Conservation (phyloP, 2,797 vertebrate species). For the Hydrophis major region DNA sequence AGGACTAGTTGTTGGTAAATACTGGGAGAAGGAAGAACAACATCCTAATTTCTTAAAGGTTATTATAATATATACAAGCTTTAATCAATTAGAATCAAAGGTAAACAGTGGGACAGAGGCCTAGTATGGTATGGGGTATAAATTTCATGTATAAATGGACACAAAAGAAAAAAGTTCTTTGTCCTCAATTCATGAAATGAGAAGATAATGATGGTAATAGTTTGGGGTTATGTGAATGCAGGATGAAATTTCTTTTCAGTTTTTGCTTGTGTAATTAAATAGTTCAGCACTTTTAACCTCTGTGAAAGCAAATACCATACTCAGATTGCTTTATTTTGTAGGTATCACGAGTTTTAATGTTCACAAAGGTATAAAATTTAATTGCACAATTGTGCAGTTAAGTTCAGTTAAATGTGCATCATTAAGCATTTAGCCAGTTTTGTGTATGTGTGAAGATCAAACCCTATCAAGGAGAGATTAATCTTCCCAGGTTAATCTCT, state of each 20-base stretch:
- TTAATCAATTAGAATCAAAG: not conserved
- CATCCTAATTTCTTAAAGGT: not conserved
- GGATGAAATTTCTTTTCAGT: not conserved
- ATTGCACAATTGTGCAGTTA: not conserved
- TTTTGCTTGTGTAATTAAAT: not conserved
- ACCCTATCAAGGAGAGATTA: too few relatives aligned
- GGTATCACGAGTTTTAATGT: not conserved
- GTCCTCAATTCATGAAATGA: not conserved
- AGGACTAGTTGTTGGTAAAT: not conserved
- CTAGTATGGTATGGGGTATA: not conserved
- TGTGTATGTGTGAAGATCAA: not conserved
- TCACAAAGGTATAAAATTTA: not conserved
- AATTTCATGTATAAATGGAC: not conserved
- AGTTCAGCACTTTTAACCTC: not conserved
- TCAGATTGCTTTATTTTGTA: not conserved
- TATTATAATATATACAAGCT: not conserved
- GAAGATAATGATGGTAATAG: not conserved
- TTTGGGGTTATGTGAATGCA: not conserved
- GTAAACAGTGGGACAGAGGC: not conserved
- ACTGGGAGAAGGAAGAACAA: not conserved
- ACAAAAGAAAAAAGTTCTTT: not conserved
- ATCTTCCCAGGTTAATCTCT: not conserved
- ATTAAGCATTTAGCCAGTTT: not conserved
- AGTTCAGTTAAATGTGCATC: not conserved
- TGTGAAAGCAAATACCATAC: not conserved